A percentile compares a stretch with the other conserved stretches of the same genome.
Evolutionary conservation across 2,888 invertebrate species (phyloP).

Genomic region (Poecilobothrus nobilitatus): DNA sequence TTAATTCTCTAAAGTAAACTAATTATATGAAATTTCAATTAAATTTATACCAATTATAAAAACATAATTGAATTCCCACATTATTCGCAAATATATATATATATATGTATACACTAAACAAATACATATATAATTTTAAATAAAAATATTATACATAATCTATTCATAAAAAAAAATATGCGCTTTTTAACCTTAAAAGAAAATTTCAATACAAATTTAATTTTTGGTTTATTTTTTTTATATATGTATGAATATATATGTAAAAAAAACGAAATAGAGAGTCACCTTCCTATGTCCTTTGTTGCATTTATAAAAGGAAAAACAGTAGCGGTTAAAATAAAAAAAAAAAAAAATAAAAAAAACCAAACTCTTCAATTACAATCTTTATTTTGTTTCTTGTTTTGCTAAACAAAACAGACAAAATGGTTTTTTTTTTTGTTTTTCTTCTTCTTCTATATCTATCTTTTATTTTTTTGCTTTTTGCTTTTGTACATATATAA

Average conservation of each 20-base stretch:
- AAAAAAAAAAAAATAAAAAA: background rate
- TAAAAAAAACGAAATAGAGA: background rate
- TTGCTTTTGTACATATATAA: background rate
- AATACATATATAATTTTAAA: too few species aligned
- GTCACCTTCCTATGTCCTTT: slow-evolving; percentile 2
- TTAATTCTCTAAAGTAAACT: too few species aligned
- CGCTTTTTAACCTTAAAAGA: background rate
- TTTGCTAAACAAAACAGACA: background rate
- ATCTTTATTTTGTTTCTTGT: too few species aligned
- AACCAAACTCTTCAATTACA: too few species aligned
- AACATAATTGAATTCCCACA: background rate
- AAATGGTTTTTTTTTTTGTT: background rate
- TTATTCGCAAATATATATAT: background rate
- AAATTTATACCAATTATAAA: background rate
- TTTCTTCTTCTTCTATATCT: too few species aligned
- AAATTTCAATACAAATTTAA: too few species aligned
- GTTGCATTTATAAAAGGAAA: background rate
- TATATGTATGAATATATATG: too few species aligned
- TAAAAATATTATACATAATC: too few species aligned
- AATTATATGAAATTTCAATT: background rate
- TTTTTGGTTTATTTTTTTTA: too few species aligned
- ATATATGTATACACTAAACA: background rate
- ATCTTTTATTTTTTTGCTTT: too few species aligned
- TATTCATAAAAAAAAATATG: too few species aligned
- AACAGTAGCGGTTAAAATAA: background rate